Conservation (phyloP, 2,113 vertebrate species). For the Phyllostomus hastatus region DNA sequence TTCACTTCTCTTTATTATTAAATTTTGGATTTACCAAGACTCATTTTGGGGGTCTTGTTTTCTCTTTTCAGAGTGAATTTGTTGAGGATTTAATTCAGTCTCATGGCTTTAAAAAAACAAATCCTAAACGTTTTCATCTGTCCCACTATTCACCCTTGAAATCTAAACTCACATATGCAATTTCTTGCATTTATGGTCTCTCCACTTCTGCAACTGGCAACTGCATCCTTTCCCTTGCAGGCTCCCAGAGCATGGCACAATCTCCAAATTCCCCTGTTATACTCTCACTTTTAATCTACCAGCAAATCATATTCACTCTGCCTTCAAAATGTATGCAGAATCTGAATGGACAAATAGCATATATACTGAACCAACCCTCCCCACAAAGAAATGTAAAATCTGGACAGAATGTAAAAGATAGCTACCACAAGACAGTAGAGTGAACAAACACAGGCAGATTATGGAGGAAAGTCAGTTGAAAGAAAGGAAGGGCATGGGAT, state of each 20-base stretch:
- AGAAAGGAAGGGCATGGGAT: not conserved
- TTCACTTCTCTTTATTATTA: not conserved
- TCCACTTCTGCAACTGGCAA: not conserved
- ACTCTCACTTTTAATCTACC: not conserved
- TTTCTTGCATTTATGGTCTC: not conserved
- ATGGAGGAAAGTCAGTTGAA: not conserved
- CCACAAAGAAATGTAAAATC: not conserved
- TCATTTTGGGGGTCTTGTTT: not conserved
- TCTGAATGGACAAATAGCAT: not conserved
- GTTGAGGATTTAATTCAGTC: not conserved
- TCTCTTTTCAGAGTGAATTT: not conserved
- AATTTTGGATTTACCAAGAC: not conserved
- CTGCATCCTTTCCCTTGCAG: not conserved
- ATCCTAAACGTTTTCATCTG: not conserved
- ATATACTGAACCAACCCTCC: not conserved
- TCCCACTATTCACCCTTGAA: not conserved
- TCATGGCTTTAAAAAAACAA: not conserved
- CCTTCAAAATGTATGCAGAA: not conserved
- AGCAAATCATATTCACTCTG: not conserved
- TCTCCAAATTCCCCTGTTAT: not conserved
- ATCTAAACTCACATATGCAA: not conserved
- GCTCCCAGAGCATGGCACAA: not conserved
- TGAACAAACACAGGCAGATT: not conserved
- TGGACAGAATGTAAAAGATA: not conserved
- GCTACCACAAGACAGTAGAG: not conserved